A percentile compares a stretch with the other conserved stretches of the same genome.
These are phyloP conservation scores for Cephus runcator DNA, from an alignment of 2,888 invertebrate species.

Conservation along the genomic window DNA sequence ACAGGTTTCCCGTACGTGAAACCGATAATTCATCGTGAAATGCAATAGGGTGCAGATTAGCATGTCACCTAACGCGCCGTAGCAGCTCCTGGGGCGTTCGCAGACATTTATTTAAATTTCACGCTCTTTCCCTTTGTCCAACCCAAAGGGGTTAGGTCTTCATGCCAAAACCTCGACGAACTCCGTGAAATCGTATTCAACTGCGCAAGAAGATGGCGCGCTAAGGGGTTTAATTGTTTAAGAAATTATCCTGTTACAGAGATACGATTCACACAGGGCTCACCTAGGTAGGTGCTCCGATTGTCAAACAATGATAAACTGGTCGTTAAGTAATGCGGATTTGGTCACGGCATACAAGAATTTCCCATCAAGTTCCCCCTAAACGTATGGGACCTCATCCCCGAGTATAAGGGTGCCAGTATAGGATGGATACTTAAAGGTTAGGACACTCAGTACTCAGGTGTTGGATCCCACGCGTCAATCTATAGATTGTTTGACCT, in stretches of 20 bases:
- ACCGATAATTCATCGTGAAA: conserved; percentile 44
- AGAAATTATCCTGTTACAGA: not conserved
- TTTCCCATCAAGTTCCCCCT: not conserved
- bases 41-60: conserved; percentile 46
- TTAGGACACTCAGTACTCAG: conserved; percentile 46
- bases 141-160: conserved; percentile 16
- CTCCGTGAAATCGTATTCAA: conserved; percentile 53
- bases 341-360: not conserved
- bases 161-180: conserved; percentile 19
- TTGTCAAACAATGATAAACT: not conserved
- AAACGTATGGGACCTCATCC: not conserved
- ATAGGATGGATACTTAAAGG: not conserved
- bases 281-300: not conserved
- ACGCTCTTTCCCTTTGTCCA: conserved; percentile 55
- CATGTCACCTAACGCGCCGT: conserved; percentile 60
- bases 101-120: conserved; percentile 63
- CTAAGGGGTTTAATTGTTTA: not conserved
- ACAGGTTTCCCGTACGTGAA: conserved; percentile 14
- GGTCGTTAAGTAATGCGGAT: not conserved
- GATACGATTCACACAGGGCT: not conserved
- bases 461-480: conserved; percentile 55
- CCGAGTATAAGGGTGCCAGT: not conserved
- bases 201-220: not conserved
- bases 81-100: conserved; percentile 42
- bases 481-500: conserved; percentile 55